A percentile compares a stretch with the other conserved stretches of the same genome.
These are phyloP conservation scores for Dusona sp. DNA, from an alignment of 2,888 invertebrate genomes.

Conservation along the genomic window DNA sequence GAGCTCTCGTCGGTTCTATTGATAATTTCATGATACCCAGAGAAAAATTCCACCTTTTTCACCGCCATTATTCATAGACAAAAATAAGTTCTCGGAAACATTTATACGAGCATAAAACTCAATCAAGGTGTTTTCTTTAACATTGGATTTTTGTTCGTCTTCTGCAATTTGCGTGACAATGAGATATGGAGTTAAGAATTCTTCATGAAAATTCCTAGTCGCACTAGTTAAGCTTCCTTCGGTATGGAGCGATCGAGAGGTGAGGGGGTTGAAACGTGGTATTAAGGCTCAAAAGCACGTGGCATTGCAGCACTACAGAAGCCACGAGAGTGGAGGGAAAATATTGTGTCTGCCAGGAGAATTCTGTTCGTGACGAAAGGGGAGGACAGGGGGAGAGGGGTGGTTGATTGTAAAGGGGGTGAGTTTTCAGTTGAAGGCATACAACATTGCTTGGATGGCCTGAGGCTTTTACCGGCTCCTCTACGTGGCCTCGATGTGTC, in stretches of 20 bases:
- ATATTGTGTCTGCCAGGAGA: conserved; percentile 63
- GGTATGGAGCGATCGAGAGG: conserved; percentile 13
- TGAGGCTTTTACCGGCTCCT: conserved; percentile 75
- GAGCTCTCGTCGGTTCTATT: neutral
- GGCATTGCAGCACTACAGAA: conserved; percentile 64
- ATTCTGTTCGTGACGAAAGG: conserved; percentile 52
- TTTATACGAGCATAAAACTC: neutral
- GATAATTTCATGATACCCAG: neutral
- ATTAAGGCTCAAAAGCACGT: conserved; percentile 60
- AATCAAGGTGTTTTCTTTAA: neutral
- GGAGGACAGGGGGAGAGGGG: conserved; percentile 34
- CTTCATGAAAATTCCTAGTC: conserved; percentile 36
- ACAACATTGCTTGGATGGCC: conserved; percentile 69
- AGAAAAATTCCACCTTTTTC: neutral
- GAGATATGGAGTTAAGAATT: neutral
- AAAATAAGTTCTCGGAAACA: neutral
- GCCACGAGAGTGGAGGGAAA: conserved; percentile 69
- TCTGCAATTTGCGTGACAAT: conserved; percentile 17
- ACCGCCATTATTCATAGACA: neutral
- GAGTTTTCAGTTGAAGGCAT: conserved; percentile 60
- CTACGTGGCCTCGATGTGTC: conserved; percentile 80
- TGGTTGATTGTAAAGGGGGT: conserved; percentile 62
- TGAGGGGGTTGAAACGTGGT: conserved; percentile 15
- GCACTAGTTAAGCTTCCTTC: conserved; percentile 56
- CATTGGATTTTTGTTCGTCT: neutral